phyloP scores from a whole-genome alignment of 2,888 invertebrate species.

The Melitaea athalia region DNA sequence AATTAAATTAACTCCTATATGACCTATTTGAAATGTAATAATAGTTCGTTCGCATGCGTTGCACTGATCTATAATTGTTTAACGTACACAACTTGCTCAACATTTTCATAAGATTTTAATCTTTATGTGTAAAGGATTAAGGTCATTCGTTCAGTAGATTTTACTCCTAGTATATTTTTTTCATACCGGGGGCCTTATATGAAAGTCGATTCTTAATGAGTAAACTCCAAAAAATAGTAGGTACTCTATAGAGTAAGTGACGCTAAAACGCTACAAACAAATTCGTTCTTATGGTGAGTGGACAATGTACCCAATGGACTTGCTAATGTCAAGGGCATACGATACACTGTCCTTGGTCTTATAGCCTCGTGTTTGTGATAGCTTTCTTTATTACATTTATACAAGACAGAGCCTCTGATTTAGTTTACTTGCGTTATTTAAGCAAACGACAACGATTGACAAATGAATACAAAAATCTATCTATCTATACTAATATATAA shows the following conservation, averaged over 20 bases:
- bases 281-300: not conserved
- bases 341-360: not conserved
- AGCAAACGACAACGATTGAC: too few species aligned
- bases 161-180: too few species aligned
- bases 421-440: too few species aligned
- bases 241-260: not conserved
- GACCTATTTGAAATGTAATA: slow-evolving; percentile 24
- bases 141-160: too few species aligned
- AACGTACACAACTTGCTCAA: not conserved
- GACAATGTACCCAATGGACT: not conserved
- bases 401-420: not conserved
- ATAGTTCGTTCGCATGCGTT: slow-evolving; percentile 15
- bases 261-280: not conserved
- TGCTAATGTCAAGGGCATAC: not conserved
- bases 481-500: too few species aligned
- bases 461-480: too few species aligned
- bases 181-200: too few species aligned
- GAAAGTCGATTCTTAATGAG: too few species aligned
- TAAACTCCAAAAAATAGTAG: too few species aligned
- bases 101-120: not conserved
- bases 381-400: not conserved
- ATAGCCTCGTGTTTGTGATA: not conserved
- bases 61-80: slow-evolving; percentile 16
- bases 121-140: too few species aligned
- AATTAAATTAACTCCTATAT: slow-evolving; percentile 13